phyloP scores from a whole-genome alignment of 2,113 vertebrate genomes.

The Tetrax tetrax region DNA sequence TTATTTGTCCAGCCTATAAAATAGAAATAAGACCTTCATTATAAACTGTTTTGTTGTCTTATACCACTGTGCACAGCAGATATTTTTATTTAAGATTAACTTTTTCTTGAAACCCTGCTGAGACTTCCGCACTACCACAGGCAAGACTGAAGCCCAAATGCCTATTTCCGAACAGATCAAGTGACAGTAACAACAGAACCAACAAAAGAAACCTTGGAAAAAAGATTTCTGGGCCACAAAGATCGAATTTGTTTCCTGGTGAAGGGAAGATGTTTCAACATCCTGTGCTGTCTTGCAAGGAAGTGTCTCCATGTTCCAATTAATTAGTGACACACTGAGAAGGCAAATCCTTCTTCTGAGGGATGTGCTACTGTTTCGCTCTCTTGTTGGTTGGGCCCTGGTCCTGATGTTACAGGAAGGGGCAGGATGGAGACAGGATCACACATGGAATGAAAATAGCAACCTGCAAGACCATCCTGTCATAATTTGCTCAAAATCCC shows the following conservation, averaged over 20 bases:
- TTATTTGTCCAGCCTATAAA: neutral
- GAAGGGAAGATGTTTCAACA: neutral
- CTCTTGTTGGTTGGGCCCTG: neutral
- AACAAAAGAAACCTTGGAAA: neutral
- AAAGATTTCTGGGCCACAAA: neutral
- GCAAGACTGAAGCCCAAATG: neutral
- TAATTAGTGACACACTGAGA: neutral
- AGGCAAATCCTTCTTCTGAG: neutral
- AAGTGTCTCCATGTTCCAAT: slow-evolving; percentile 30
- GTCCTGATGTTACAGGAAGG: neutral
- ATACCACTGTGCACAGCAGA: neutral
- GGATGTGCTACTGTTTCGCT: neutral
- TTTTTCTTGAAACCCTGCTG: neutral
- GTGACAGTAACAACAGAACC: neutral
- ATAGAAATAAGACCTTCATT: slow-evolving; percentile 1
- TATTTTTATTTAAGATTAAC: neutral
- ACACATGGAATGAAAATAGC: neutral
- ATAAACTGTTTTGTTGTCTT: neutral
- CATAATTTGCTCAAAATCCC: neutral
- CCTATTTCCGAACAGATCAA: neutral
- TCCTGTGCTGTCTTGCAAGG: slow-evolving; percentile 24
- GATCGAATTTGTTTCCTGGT: slow-evolving; percentile 35
- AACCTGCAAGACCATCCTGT: neutral
- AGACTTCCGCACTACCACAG: neutral
- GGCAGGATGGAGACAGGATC: neutral